phyloP scores from a whole-genome alignment of 2,113 vertebrate species.

The Trematocara marginatum region DNA sequence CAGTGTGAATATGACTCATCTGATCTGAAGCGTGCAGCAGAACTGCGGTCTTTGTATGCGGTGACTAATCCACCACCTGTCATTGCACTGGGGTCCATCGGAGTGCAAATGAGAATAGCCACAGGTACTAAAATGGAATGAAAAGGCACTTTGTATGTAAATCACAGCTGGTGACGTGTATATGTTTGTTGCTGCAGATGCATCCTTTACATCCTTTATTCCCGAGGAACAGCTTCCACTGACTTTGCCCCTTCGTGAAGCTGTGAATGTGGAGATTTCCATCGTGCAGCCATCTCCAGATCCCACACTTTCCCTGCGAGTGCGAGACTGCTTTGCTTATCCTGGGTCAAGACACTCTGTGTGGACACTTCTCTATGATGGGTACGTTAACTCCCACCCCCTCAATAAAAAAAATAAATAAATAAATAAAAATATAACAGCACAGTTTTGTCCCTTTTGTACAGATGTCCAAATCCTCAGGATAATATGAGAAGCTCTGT shows the following conservation, averaged over 20 bases:
- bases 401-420: not conserved
- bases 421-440: not conserved
- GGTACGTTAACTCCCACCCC: slow-evolving; percentile 18
- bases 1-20: slow-evolving; percentile 41
- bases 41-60: not conserved
- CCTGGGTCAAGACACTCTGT: slow-evolving; percentile 60
- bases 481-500: slow-evolving; percentile 59
- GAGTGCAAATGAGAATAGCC: slow-evolving; percentile 66
- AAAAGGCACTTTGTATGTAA: not conserved
- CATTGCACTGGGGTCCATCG: slow-evolving; percentile 41
- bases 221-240: slow-evolving; percentile 55
- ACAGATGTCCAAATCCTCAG: slow-evolving; percentile 64
- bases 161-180: not conserved
- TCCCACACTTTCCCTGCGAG: slow-evolving; percentile 44
- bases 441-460: not conserved
- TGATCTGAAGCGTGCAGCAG: not conserved
- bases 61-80: slow-evolving; percentile 53
- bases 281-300: slow-evolving; percentile 47
- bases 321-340: slow-evolving; percentile 68
- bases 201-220: slow-evolving; percentile 58
- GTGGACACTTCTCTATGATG: slow-evolving; percentile 67
- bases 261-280: slow-evolving; percentile 58
- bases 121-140: slow-evolving; percentile 38
- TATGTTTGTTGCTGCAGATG: slow-evolving; percentile 25
- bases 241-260: slow-evolving; percentile 29